Evolutionary conservation across 1,140 invertebrate genomes (phyloP), one percentile per base, ranked within the genome.

Genomic region (Drosophila eugracilis): DNA sequence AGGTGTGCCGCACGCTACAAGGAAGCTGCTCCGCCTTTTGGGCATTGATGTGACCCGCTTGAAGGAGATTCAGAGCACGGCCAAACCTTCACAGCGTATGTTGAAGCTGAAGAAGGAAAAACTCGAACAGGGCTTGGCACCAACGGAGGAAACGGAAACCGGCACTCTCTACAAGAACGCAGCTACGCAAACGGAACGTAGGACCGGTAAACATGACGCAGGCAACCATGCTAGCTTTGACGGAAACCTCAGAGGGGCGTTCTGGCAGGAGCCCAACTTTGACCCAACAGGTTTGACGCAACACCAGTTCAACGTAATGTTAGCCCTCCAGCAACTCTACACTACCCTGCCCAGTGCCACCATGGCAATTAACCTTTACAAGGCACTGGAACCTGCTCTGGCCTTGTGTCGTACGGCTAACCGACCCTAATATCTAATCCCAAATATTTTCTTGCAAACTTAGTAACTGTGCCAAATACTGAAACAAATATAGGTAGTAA

Each of bases 291-390:
- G 47, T 1, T 2, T 85, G 34, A 58, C 73, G 1, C 77, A 80
- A 19, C 37, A 52, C n/a, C 72, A 85, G 6, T 14, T 50, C 0
- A 80, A 84, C 22, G 60, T 79, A 0, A 53, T 77, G 73, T 30
- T 60, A 12, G 44, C 66, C 3, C 24, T 85, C 5, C 59, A 86
- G 45, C 62, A 80, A 12, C 45, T 85, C 1, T 30, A 12, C 3
- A 34, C 32, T 0, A 7, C 3, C 2, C 7, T 39, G 24, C 80
- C 80, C 1, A 42, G 19, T 15, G 4, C 59, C 1, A 7, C 15
- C 2, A 24, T 32, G 42, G 80, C 80, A 12, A 48, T 45, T 3
- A 15, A 32, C 0, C 12, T 84, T 1, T 80, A 39, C 28, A 47
- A 34, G n/a, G 15, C 37, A 1, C 37, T 84, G 5, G 36, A 17